Evolutionary conservation across 2,113 vertebrate genomes (phyloP), one percentile per base, ranked within the genome.

Genomic region (Mesoclemmys tuberculata): DNA sequence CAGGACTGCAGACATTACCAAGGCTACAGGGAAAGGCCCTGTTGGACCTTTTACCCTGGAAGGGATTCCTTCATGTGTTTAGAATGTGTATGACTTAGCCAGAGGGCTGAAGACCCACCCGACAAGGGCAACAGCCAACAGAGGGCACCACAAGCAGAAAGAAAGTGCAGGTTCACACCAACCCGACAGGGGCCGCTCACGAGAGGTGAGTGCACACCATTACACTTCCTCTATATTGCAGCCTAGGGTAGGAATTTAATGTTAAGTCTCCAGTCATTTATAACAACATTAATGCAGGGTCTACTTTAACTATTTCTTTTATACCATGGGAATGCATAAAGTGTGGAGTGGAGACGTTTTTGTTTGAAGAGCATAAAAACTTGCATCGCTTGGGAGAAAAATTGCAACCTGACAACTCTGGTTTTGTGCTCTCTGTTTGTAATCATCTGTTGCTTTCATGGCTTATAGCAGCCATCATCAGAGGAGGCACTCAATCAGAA

Each of bases 401-500:
- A 77, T 64, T n/a, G 19, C 41, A 95, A 90, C 81, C 93, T 84
- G 77, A 93, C 94, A 95, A 64, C 91, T 93, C 95, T 92, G 51
- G 52, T 31, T 96, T 92, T 94, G 92, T 96, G 94, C 93, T 85
- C 44, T 88, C 81, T 75, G 75, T 92, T 93, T 93, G 92, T 88
- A 92, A 96, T 95, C 97, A 97, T 97, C 97, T 96, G 97, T 97
- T 97, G 90, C 96, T 97, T 97, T 95, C 95, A 90, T 92, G 95
- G 96, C 91, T 84, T 92, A 89, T 80, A 90, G 90, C 82, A 94
- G 96, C 94, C 86, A 90, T 93, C 80, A 0, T 93, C 93, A 94
- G 93, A 95, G 94, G 91, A 96, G 93, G 85, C 95, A 97, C 92
- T 97, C 92, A 94, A 88, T 96, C 93, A 55, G 82, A 97, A 95